Evolutionary conservation across 1,140 invertebrate genomes (phyloP), one percentile per base, ranked within the genome.

Genomic region (Drosophila pachea): DNA sequence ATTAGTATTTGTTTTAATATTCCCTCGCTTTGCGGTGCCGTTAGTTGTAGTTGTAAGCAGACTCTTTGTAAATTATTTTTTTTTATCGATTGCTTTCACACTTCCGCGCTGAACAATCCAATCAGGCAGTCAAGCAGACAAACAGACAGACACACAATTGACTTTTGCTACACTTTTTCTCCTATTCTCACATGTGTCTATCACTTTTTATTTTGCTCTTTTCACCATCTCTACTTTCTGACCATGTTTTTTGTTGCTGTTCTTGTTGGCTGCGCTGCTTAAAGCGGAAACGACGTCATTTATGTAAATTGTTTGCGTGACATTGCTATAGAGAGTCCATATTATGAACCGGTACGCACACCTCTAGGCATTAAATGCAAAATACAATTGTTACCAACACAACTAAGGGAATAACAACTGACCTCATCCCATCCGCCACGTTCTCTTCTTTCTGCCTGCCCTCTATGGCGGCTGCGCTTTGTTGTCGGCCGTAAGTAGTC

Each of bases 271-370:
- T 82, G 70, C 61, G 55, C 62, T 62, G 52, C 50, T 9, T 29
- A 64, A 68, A 86, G 76, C 81, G 81, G 81, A 86, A 86, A 74
- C 77, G 64, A 77, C 67, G 72, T 78, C 81, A 86, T 86, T 86
- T 86, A 86, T 86, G 82, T 86, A 86, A 86, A 86, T 86, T 86
- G 82, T 72, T 81, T 86, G 82, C 82, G 76, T 86, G 81, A 86
- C 81, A 86, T 86, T 86, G 72, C 65, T 74, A 86, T 84, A 68
- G 45, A 64, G 52, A 61, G 50, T 43, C 50, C 52, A 76, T 70
- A 86, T 86, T 86, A 77, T 63, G 65, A 73, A 72, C 63, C 67
- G 59, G 66, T 12, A 61, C 33, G 29, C 62, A 83, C 67, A 58
- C 65, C 64, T 52, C 64, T 62, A 52, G 11, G 38, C 14, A 58